These are phyloP conservation scores for Plectrocnemia conspersa DNA, from an alignment of 1,140 invertebrate species.

Conservation along the genomic window DNA sequence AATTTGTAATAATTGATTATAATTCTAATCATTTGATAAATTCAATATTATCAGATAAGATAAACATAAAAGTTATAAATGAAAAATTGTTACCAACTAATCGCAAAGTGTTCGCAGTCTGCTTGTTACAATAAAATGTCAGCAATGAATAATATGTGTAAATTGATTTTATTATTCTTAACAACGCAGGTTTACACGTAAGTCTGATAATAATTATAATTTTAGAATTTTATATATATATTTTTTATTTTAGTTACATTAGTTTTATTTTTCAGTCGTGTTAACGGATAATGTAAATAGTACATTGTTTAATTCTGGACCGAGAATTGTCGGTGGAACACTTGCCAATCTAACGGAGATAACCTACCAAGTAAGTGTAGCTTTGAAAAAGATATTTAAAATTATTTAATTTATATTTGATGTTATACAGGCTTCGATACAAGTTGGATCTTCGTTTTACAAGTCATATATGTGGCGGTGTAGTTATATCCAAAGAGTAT, in stretches of 20 bases:
- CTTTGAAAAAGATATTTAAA: neutral
- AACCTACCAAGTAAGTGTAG: constrained; percentile 44
- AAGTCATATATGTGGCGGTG: constrained; percentile 11
- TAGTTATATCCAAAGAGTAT: neutral
- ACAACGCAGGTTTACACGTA: too few species aligned
- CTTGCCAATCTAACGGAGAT: constrained; percentile 43
- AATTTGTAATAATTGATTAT: too few species aligned
- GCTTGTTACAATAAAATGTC: constrained; percentile 2
- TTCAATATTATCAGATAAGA: too few species aligned
- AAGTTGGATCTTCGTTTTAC: neutral
- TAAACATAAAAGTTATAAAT: too few species aligned
- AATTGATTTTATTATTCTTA: neutral
- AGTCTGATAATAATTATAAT: neutral
- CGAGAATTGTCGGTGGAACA: constrained; percentile 43
- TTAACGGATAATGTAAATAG: constrained; percentile 19
- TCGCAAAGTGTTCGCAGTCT: too few species aligned
- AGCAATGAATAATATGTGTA: neutral
- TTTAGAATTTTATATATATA: neutral
- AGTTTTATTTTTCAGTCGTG: neutral
- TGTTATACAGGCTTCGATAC: neutral
- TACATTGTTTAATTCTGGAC: constrained; percentile 18
- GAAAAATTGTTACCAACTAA: too few species aligned
- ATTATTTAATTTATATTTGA: neutral
- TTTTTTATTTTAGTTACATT: neutral
- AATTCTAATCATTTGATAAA: too few species aligned